These are phyloP conservation scores for Danio tinwini DNA, from an alignment of 2,797 vertebrate genomes.

Conservation along the genomic window DNA sequence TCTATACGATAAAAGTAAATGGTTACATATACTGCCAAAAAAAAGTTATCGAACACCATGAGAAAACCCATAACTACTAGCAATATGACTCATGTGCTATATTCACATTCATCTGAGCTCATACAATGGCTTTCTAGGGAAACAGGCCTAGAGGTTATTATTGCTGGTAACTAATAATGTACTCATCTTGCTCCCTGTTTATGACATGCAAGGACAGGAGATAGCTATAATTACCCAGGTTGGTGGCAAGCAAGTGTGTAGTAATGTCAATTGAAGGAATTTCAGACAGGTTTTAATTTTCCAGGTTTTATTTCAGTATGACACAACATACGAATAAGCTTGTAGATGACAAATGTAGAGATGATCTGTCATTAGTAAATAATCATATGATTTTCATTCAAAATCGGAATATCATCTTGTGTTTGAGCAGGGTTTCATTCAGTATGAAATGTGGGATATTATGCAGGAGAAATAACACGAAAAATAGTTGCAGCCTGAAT, in stretches of 20 bases:
- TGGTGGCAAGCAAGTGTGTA: not conserved
- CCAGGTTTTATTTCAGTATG: not conserved
- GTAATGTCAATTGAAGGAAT: not conserved
- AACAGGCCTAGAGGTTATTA: not conserved
- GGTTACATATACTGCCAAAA: not conserved
- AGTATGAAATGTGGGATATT: too few relatives aligned
- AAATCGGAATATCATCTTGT: too few relatives aligned
- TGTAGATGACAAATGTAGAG: too few relatives aligned
- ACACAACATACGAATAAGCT: not conserved
- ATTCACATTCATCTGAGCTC: not conserved
- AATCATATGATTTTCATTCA: too few relatives aligned
- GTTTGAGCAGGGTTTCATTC: too few relatives aligned
- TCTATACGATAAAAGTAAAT: not conserved
- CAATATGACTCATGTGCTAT: not conserved
- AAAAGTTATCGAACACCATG: not conserved
- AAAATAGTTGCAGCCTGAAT: too few relatives aligned
- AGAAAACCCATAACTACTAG: not conserved
- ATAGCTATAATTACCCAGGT: not conserved
- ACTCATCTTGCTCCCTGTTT: not conserved
- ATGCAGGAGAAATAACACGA: too few relatives aligned
- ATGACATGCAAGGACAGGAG: not conserved
- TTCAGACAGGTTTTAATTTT: not conserved
- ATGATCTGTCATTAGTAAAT: too few relatives aligned
- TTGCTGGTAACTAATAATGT: not conserved
- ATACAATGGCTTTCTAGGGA: slow-evolving; percentile 1